Conservation (phyloP, 1,140 invertebrate species). For the Drosophila nannoptera region DNA sequence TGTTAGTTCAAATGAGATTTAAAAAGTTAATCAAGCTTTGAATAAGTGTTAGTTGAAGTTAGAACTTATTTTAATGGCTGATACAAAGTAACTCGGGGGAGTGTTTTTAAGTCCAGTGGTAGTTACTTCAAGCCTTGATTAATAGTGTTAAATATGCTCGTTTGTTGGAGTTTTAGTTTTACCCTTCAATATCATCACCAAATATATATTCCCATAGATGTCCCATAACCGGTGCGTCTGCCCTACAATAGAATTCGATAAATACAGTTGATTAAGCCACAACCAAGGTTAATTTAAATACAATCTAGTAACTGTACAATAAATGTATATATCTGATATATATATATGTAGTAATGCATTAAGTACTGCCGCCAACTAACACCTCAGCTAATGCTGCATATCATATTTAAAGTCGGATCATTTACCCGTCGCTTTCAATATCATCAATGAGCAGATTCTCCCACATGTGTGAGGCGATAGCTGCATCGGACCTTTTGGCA, state of each 20-base stretch:
- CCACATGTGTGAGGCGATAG: conserved; percentile 94
- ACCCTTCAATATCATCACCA: conserved; percentile 89
- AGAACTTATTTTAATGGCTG: too few species aligned
- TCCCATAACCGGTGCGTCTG: conserved; percentile 96
- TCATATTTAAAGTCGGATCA: conserved; percentile 42
- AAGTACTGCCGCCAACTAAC: conserved; percentile 43
- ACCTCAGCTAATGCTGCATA: conserved; percentile 49
- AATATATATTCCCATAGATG: conserved; percentile 95
- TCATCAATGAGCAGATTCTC: conserved; percentile 89
- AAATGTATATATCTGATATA: conserved; percentile 7
- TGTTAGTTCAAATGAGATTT: too few species aligned
- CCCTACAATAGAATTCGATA: conserved; percentile 83
- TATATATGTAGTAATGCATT: background rate
- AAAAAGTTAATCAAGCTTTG: too few species aligned
- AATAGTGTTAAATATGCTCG: background rate
- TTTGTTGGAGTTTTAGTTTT: conserved; percentile 79
- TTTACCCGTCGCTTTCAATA: conserved; percentile 82
- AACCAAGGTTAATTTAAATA: conserved; percentile 47
- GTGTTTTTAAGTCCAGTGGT: too few species aligned
- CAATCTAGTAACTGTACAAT: conserved; percentile 21
- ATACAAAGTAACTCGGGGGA: too few species aligned
- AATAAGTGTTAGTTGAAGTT: too few species aligned
- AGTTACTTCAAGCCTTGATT: background rate
- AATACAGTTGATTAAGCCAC: conserved; percentile 60
- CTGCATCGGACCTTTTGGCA: conserved; percentile 91